These are phyloP conservation scores for Piprites chloris DNA, from an alignment of 2,113 vertebrate species.

Conservation along the genomic window DNA sequence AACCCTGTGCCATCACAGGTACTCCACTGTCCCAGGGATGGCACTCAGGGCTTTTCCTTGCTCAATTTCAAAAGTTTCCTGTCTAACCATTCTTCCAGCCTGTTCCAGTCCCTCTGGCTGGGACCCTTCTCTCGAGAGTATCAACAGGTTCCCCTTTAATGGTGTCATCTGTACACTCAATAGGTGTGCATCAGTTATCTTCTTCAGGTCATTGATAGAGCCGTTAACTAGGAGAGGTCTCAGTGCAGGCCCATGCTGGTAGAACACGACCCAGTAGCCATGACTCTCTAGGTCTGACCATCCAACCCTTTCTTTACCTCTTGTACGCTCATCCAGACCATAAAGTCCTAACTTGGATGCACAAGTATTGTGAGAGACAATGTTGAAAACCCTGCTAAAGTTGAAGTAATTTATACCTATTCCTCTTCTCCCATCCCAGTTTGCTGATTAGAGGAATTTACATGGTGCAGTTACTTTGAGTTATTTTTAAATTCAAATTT, in stretches of 20 bases:
- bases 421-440: neutral
- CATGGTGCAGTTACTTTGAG: neutral
- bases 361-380: neutral
- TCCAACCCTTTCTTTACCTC: neutral
- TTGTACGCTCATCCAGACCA: neutral
- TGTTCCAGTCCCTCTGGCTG: neutral
- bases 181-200: neutral
- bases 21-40: neutral
- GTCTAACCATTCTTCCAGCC: neutral
- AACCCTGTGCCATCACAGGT: neutral
- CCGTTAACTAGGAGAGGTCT: neutral
- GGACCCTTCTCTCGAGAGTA: neutral
- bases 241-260: fast-evolving
- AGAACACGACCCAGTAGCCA: fast-evolving
- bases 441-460: neutral
- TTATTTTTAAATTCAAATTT: neutral
- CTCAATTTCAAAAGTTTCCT: neutral
- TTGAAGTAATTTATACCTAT: neutral
- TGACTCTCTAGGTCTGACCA: neutral
- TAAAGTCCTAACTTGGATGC: neutral
- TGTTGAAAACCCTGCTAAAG: neutral
- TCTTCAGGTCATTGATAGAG: neutral
- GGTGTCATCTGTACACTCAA: neutral
- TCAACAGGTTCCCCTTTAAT: fast-evolving
- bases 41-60: neutral